Percentiles rank a stretch among this genome's conserved stretches.
phyloP scores from a whole-genome alignment of 2,113 vertebrate genomes.

The Pitta sordida region DNA sequence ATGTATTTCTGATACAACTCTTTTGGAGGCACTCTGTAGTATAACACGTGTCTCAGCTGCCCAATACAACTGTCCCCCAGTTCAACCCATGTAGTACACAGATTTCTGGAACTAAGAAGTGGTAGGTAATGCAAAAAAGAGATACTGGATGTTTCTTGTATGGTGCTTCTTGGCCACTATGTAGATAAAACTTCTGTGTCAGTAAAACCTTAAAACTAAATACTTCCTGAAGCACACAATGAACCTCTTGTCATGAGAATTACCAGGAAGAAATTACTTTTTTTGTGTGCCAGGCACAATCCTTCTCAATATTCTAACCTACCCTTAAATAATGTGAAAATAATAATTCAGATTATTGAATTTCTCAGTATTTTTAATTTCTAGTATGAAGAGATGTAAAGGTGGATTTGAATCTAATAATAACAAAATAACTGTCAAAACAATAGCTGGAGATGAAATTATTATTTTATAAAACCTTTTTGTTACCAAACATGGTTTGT shows the following conservation, averaged over 20 bases:
- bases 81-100: background rate
- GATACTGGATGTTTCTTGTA: background rate
- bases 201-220: background rate
- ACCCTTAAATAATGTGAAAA: background rate
- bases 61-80: background rate
- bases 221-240: background rate
- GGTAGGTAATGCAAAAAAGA: background rate
- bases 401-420: background rate
- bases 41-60: rapidly evolving
- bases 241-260: background rate
- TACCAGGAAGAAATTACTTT: background rate
- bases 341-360: background rate
- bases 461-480: background rate
- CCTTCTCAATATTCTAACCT: background rate
- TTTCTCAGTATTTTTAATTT: background rate
- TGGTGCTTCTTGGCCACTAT: background rate
- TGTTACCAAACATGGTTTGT: background rate
- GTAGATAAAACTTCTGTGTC: background rate
- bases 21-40: background rate
- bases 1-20: background rate
- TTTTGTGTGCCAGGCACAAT: background rate
- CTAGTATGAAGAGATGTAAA: background rate
- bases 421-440: background rate
- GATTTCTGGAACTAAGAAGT: background rate
- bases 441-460: background rate